Base-by-base conservation (phyloP, 1,140 invertebrate genomes). In the Grapholita molesta region DNA sequence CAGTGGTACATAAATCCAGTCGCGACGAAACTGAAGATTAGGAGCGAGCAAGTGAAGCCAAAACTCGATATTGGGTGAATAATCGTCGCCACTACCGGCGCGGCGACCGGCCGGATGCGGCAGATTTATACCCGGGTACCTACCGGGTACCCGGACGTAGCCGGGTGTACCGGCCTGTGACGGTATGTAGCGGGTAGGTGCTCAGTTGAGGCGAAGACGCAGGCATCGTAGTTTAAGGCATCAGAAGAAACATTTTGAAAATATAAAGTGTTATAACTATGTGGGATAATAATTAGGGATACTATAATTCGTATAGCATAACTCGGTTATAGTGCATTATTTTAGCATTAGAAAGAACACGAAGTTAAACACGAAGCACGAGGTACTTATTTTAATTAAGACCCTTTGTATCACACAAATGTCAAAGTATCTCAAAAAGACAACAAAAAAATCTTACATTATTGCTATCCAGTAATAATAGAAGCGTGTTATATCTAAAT, bases 41-140 rank as follows among this genome's bases (percentile, higher is more conserved):
- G 82, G 79, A 81, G 78, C 76, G 79, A 84, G 82, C 83, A 84
- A 90, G 86, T 88, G 82, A 84, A 87, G 86, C 89, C 85, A 88
- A 89, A 91, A 89, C 85, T 90, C 86, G 89, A 91, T 91, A 89
- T 89, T 89, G 84, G 85, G 83, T 91, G 87, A 91, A 89, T 91
- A 91, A 91, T 89, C 85, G 89, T 86, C 85, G 80, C 81, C 84
- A 88, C 87, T 91, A 89, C 89, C 89, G 89, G 89, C 80, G 82
- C 80, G 87, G 86, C 84, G 75, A 77, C 76, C 76, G 80, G 73
- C 88, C 89, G 89, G 89, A 91, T 85, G 83, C 72, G 79, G 79
- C 82, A 90, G 88, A 91, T 91, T 89, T 91, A 91, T 91, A 90
- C 84, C 86, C 86, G 78, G 75, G 74, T 61, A 61, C 18, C 25